A percentile compares a stretch with the other conserved stretches of the same genome.
Conservation (phyloP, 1,140 invertebrate species). For the Wasmannia auropunctata region DNA sequence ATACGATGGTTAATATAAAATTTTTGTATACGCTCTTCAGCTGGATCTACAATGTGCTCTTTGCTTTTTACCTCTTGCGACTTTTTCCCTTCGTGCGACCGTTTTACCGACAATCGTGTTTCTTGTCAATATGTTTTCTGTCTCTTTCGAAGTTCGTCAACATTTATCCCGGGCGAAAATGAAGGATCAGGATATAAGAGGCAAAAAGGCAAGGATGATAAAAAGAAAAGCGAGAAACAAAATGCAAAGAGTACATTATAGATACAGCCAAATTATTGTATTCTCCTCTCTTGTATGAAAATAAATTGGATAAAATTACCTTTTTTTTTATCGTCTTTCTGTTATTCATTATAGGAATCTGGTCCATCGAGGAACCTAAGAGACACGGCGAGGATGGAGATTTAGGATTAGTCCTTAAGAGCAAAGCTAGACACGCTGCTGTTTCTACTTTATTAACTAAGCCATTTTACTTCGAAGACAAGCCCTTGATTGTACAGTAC, state of each 20-base stretch:
- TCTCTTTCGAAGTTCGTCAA: too few relatives aligned
- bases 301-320: neutral
- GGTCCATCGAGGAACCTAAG: constrained; percentile 92
- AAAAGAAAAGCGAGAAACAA: too few relatives aligned
- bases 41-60: too few relatives aligned
- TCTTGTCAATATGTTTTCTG: too few relatives aligned
- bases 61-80: too few relatives aligned
- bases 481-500: constrained; percentile 97
- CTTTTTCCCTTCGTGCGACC: too few relatives aligned
- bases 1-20: constrained; percentile 92
- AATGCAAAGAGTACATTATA: too few relatives aligned
- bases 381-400: constrained; percentile 93
- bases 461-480: constrained; percentile 94
- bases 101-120: too few relatives aligned
- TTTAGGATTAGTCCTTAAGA: constrained; percentile 95
- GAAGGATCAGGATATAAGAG: too few relatives aligned
- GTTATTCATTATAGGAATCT: constrained; percentile 86
- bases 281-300: neutral
- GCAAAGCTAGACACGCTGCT: constrained; percentile 98
- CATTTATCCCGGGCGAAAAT: too few relatives aligned
- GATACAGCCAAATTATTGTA: too few relatives aligned
- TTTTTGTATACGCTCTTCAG: neutral
- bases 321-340: constrained; percentile 32
- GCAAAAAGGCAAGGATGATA: too few relatives aligned
- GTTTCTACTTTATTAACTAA: constrained; percentile 93